phyloP scores from a whole-genome alignment of 2,888 invertebrate genomes.

The Sylvicola cinctus region DNA sequence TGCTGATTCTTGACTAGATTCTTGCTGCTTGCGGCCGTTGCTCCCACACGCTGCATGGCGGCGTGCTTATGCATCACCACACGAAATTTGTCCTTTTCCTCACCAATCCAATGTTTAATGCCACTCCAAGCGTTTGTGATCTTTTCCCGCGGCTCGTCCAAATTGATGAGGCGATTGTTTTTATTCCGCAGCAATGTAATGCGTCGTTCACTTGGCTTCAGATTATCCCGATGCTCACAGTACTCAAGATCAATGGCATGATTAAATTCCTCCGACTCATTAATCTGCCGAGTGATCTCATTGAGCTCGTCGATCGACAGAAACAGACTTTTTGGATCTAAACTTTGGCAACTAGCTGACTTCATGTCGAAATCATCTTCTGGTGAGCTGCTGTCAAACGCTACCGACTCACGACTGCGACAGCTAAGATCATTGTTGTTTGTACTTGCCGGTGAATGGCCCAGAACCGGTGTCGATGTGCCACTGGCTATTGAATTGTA shows the following conservation, averaged over 20 bases:
- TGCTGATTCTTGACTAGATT: too few relatives aligned
- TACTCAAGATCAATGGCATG: conserved; percentile 22
- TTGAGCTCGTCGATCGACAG: conserved; percentile 25
- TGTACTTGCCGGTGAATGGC: neutral
- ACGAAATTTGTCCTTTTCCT: conserved; percentile 19
- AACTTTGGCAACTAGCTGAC: conserved; percentile 23
- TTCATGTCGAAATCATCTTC: conserved; percentile 23
- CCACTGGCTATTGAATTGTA: neutral
- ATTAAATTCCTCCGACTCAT: conserved; percentile 21
- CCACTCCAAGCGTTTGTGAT: conserved; percentile 23
- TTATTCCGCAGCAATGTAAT: conserved; percentile 24
- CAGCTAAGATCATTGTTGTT: conserved; percentile 1
- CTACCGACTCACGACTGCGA: neutral
- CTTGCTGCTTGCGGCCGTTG: conserved; percentile 1
- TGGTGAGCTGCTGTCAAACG: conserved; percentile 10
- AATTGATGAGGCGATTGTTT: conserved; percentile 18
- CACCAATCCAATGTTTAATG: conserved; percentile 24
- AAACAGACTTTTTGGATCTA: conserved; percentile 20
- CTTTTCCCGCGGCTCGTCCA: conserved; percentile 22
- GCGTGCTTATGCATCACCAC: conserved; percentile 23
- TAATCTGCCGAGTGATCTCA: conserved; percentile 23
- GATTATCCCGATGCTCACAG: conserved; percentile 22
- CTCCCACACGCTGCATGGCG: conserved; percentile 18
- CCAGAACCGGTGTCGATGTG: neutral
- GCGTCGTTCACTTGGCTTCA: conserved; percentile 21